Base-by-base conservation (phyloP, 1,140 invertebrate species). In the Hypothenemus hampei region DNA sequence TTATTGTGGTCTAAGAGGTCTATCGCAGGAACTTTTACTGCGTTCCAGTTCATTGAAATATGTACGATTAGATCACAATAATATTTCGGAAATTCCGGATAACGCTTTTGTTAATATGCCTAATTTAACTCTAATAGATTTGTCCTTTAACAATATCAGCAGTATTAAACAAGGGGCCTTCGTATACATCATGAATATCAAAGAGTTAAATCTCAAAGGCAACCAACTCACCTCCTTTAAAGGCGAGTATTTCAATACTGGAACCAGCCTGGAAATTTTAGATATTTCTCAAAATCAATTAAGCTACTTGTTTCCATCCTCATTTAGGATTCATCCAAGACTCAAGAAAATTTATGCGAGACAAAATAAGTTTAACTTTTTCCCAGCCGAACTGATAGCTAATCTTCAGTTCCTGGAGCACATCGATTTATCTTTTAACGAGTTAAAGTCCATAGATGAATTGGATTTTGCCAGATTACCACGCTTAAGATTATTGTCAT, bases 381-480 rank as follows among this genome's bases (percentile, higher is more conserved):
- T 92, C 70, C 86, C 87, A 0, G 84, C 86, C 8, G 88, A 92
- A 69, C 76, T 90, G 29, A 81, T 92, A 47, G 80, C 80, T 53
- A 78, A 80, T 40, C 70, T 89, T 37, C 85, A 88, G 66, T 87
- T 83, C 64, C 69, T 93, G 20, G 80, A 88, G 65, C 69, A 75
- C 40, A 71, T 95, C 0, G 82, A 90, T 67, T 72, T 94, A n/a
- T 84, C 84, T 2, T 69, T 77, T 0, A 94, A 94, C 68, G 76
- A 79, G 47, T 70, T 94, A 15, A 85, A 84, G 67, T 81, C 78
- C 13, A 75, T 95, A 5, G 85, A 87, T 49, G 89, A 92, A 66
- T 78, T 89, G 58, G 86, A 90, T 63, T 94, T 93, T 71, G 84
- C 89, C 0, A 81, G 89, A 36, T 73, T 93, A 20, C 83, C 84